Percentiles rank a stretch among this genome's conserved stretches.
Evolutionary conservation across 2,797 vertebrate species (phyloP).

Genomic region (Catostomus latipinnis): DNA sequence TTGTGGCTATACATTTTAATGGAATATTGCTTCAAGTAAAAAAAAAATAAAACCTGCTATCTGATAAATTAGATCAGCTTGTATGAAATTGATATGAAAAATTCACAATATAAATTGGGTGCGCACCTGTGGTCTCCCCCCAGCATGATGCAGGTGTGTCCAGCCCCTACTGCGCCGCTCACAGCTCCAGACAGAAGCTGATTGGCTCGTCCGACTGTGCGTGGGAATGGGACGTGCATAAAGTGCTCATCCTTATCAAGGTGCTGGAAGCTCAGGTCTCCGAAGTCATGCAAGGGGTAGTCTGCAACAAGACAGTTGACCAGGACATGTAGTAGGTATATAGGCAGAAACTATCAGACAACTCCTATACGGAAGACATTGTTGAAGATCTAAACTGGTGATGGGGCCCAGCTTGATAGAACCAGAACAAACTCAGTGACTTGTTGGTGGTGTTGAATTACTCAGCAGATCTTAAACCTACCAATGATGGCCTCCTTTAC

Average conservation of each 20-base stretch:
- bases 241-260: slow-evolving; percentile 88
- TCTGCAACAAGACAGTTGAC: slow-evolving; percentile 72
- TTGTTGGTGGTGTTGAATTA: slow-evolving; percentile 60
- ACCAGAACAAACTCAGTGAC: slow-evolving; percentile 47
- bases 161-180: slow-evolving; percentile 84
- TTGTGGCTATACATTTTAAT: too few species aligned
- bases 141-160: slow-evolving; percentile 90
- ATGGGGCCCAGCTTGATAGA: slow-evolving; percentile 40
- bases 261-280: slow-evolving; percentile 89
- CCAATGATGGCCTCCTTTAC: slow-evolving; percentile 49
- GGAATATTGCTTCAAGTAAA: too few species aligned
- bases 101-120: background rate
- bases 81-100: background rate
- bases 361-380: slow-evolving; percentile 15
- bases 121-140: slow-evolving; percentile 97
- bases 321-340: background rate
- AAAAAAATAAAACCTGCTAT: too few species aligned
- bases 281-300: slow-evolving; percentile 89
- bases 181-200: slow-evolving; percentile 86
- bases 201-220: slow-evolving; percentile 90
- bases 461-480: slow-evolving; percentile 60
- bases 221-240: slow-evolving; percentile 86
- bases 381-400: slow-evolving; percentile 67
- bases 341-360: background rate
- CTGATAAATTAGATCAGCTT: background rate